These are phyloP conservation scores for Bos javanicus DNA, from an alignment of 2,113 vertebrate species.

Conservation along the genomic window DNA sequence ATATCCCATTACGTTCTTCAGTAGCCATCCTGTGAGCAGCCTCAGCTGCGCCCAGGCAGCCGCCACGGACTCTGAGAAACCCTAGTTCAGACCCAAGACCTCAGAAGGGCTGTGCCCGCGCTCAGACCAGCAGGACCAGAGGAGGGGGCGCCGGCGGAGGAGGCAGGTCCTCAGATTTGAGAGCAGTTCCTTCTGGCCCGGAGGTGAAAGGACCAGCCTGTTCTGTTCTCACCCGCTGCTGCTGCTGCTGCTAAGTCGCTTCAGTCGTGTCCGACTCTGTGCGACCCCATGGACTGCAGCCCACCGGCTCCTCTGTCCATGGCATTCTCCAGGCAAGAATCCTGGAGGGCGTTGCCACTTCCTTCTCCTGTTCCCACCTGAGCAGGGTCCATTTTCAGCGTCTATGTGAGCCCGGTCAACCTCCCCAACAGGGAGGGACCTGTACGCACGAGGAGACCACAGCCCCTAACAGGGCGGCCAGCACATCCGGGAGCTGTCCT, in stretches of 20 bases:
- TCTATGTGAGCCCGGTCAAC: neutral
- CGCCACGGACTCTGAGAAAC: neutral
- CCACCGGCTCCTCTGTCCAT: too few relatives aligned
- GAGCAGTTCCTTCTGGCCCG: neutral
- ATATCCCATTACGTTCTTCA: neutral
- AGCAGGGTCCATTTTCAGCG: neutral
- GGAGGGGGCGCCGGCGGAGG: too few relatives aligned
- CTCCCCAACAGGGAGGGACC: neutral
- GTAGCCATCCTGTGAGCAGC: neutral
- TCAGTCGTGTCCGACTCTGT: too few relatives aligned
- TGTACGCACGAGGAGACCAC: neutral
- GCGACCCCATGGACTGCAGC: too few relatives aligned
- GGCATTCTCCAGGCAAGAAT: too few relatives aligned
- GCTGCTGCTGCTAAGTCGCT: accelerated
- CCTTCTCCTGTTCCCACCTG: neutral
- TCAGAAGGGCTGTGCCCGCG: neutral
- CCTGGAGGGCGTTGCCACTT: too few relatives aligned
- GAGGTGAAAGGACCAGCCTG: neutral
- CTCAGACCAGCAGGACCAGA: neutral
- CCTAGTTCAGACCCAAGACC: neutral
- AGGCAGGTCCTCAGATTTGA: neutral
- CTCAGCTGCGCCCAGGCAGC: neutral
- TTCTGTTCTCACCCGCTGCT: neutral
- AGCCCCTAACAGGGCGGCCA: neutral
- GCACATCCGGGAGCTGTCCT: neutral